Evolutionary conservation across 2,113 vertebrate species (phyloP).

Genomic region (Indicator maculatus): DNA sequence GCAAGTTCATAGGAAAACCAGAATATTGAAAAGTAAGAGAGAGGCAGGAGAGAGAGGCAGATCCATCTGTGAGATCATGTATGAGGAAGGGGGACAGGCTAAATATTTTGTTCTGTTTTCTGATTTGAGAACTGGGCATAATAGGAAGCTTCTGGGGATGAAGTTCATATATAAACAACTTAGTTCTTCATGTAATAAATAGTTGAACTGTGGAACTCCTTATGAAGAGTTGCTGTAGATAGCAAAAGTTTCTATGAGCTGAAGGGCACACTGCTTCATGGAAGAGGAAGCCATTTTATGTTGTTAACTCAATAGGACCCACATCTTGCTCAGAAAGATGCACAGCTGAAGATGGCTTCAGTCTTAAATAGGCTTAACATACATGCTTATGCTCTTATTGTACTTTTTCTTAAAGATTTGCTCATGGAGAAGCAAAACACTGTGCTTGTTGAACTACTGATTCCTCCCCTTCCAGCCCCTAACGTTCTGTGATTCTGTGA

Average conservation of each 20-base stretch:
- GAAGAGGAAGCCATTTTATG: not conserved
- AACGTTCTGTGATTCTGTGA: not conserved
- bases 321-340: not conserved
- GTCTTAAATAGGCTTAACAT: not conserved
- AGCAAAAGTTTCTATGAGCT: not conserved
- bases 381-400: not conserved
- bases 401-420: not conserved
- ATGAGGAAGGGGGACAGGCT: accelerated
- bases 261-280: not conserved
- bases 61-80: not conserved
- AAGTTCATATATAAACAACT: not conserved
- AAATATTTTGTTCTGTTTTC: not conserved
- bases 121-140: not conserved
- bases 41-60: not conserved
- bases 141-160: not conserved
- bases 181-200: not conserved
- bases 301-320: not conserved
- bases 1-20: not conserved
- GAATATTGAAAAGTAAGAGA: not conserved
- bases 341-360: not conserved
- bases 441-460: not conserved
- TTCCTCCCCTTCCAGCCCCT: not conserved
- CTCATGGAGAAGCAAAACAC: not conserved
- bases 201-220: not conserved
- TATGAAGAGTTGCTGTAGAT: not conserved